Conservation (phyloP, 2,888 invertebrate species). For the Ophion ventricosus region DNA sequence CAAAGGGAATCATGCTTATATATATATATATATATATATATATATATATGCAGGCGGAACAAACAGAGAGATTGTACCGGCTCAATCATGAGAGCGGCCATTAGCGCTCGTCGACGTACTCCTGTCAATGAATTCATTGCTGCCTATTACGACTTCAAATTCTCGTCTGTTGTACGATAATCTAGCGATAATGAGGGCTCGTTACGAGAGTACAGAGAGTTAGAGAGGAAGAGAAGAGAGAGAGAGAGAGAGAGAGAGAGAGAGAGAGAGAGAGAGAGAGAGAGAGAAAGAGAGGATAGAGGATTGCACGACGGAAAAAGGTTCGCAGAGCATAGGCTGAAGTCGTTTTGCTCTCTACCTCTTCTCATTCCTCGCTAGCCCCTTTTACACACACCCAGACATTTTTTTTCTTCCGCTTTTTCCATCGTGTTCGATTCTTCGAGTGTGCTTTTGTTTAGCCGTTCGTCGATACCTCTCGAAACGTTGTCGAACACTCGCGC, state of each 20-base stretch:
- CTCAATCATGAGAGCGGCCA: conserved; percentile 76
- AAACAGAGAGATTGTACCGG: conserved; percentile 63
- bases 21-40: background rate
- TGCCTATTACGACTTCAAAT: conserved; percentile 76
- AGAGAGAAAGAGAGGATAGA: conserved; percentile 37
- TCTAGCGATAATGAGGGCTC: conserved; percentile 80
- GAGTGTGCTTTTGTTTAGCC: background rate
- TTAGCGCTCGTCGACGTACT: conserved; percentile 74
- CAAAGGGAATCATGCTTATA: background rate
- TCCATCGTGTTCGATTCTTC: background rate
- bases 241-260: conserved; percentile 36
- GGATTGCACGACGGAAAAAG: conserved; percentile 32
- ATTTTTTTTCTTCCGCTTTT: background rate
- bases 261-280: conserved; percentile 55
- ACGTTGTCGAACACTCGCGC: background rate
- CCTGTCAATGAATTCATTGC: conserved; percentile 79
- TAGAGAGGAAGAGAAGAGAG: conserved; percentile 48
- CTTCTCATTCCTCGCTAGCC: conserved; percentile 1
- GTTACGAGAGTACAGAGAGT: conserved; percentile 72
- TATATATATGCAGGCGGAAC: conserved; percentile 11
- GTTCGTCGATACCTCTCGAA: conserved; percentile 44
- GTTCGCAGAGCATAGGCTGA: background rate
- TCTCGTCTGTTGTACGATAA: conserved; percentile 79
- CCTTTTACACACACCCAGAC: background rate
- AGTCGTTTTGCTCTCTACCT: conserved; percentile 10